Base-by-base conservation (phyloP, 2,888 invertebrate species). In the Leptarthrus brevirostris region DNA sequence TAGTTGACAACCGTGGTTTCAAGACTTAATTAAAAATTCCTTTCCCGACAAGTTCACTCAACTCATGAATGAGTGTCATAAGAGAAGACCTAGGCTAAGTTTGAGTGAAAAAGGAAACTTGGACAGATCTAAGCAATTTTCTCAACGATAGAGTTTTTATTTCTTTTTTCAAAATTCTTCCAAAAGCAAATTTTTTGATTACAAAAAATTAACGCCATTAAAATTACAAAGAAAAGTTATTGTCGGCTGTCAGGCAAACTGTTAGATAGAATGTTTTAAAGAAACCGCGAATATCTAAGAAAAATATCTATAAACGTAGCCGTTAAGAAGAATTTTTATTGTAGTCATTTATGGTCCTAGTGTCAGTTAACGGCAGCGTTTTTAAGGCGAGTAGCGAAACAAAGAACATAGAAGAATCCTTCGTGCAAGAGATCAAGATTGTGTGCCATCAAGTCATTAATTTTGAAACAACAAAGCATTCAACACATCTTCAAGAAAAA, bases 381-480 rank as follows among this genome's bases (percentile, higher is more conserved):
- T n/a, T 22, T 53, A 20, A 53, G 22, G 53, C 53, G 18, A 18
- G 20, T 53, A 47, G 6, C 30, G 18, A 69, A 20, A 69, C 69
- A 69, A 69, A 69, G 18, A 20, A 22, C 12, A 34, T 18, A 54
- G 16, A 69, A 69, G 52, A 20, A 69, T 52, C 34, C 49, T 69
- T 30, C 52, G 52, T 34, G 69, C 26, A 40, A 40, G 22, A 54
- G 56, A 71, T 71, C 71, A 71, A 71, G 56, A 71, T 54, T 71
- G 26, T 71, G 44, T 71, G 14, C 70, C 54, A 52, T 69, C 69
- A 71, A 71, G 54, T 71, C 71, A 44, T 71, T 71, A 71, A 71
- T 54, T 71, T 71, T 56, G 44, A 71, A 71, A 71, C 40, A 71
- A 71, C 71, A 71, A 71, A 71, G 71, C 54, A 26, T 54, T 54